Evolutionary conservation across 2,888 invertebrate species (phyloP), one percentile per base, ranked within the genome.

Genomic region (Cryptocephalus moraei): DNA sequence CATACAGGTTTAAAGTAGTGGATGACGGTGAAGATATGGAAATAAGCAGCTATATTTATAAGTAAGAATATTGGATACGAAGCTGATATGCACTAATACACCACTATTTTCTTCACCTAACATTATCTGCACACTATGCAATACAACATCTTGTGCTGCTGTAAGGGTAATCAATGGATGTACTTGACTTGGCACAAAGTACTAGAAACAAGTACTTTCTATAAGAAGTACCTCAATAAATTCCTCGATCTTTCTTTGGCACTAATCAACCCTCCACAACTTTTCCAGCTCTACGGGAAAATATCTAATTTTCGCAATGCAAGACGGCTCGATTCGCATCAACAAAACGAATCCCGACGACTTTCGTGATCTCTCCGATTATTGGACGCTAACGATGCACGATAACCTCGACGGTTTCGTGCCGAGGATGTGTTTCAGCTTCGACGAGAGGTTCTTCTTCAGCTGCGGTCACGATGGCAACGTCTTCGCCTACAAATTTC

Each of bases 371-470:
- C 66, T 81, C 2, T 68, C 74, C 0, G 82, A 89, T 61, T 83
- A 79, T 59, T 84, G 82, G 72, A 73, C 75, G 36, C 69, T 86
- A 33, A 74, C 83, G 1, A 85, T 88, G 83, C 90, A 91, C 62
- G 86, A 89, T 63, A 76, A 77, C 40, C 75, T 77, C 47, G 81
- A 82, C 32, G 89, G 89, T 8, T 73, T 71, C 10, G 76, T 90
- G 32, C 77, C 81, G 0, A 73, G 74, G 48, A 71, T 90, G 46
- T 74, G 78, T 48, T 75, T 82, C 51, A 84, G 80, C 59, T 71
- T 69, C 45, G 80, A 86, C 65, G 73, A 75, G 55, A 73, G 68
- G 71, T 79, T 68, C 63, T 71, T 70, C 46, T 69, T 71, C 48
- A 64, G 82, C 1, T 77, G 82, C 57, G 90, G 89, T 0, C 36